phyloP scores from a whole-genome alignment of 2,113 vertebrate genomes.

The Chionodraco myersi region DNA sequence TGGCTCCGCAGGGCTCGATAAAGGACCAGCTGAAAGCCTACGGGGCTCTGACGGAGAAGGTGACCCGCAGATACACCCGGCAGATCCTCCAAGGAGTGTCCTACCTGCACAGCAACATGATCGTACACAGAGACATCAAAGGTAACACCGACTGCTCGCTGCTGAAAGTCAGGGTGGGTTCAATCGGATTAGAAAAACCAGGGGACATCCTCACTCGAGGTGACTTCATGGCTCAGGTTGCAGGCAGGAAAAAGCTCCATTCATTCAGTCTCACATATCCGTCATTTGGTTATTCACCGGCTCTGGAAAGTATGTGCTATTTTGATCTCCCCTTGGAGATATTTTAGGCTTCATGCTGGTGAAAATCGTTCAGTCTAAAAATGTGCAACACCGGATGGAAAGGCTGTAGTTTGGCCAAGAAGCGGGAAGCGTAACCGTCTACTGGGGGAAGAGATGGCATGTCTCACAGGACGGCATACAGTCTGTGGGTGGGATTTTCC shows the following conservation, averaged over 20 bases:
- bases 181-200: slow-evolving; percentile 49
- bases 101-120: slow-evolving; percentile 96
- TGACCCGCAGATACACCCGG: slow-evolving; percentile 90
- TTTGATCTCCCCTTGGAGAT: slow-evolving; percentile 59
- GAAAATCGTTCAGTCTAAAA: slow-evolving; percentile 67
- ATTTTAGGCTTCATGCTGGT: slow-evolving; percentile 60
- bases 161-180: slow-evolving; percentile 31
- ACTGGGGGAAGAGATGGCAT: slow-evolving; percentile 59
- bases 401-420: slow-evolving; percentile 61
- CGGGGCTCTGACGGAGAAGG: slow-evolving; percentile 91
- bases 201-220: slow-evolving; percentile 9
- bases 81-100: slow-evolving; percentile 94
- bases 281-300: slow-evolving; percentile 38
- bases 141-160: slow-evolving; percentile 74
- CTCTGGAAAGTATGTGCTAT: slow-evolving; percentile 54
- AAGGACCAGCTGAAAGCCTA: slow-evolving; percentile 94
- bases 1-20: slow-evolving; percentile 87
- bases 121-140: slow-evolving; percentile 95
- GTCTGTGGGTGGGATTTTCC: slow-evolving; percentile 70
- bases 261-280: slow-evolving; percentile 54
- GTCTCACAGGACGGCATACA: slow-evolving; percentile 35
- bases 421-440: slow-evolving; percentile 64
- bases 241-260: slow-evolving; percentile 16
- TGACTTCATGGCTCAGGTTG: background rate
- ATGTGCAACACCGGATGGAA: slow-evolving; percentile 69